Conservation (phyloP, 2,113 vertebrate species). For the Ailurus styani region DNA sequence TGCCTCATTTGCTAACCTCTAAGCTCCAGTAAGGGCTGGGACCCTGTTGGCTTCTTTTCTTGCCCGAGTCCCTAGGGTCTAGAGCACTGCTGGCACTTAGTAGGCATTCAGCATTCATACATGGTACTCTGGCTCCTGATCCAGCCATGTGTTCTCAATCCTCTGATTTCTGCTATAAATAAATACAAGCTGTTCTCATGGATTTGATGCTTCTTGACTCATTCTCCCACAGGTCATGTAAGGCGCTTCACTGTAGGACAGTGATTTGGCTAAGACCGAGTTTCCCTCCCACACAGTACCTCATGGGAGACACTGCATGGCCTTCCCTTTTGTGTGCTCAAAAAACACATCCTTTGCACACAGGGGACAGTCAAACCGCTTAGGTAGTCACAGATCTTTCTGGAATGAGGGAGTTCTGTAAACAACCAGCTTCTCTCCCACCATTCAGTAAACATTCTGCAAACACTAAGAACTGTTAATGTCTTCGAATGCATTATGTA, state of each 20-base stretch:
- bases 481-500: not conserved
- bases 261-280: constrained; percentile 30
- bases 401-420: constrained; percentile 23
- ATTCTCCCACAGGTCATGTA: constrained; percentile 23
- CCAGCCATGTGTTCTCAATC: not conserved
- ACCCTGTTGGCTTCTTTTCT: not conserved
- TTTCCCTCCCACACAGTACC: constrained; percentile 55
- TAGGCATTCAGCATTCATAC: not conserved
- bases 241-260: constrained; percentile 40
- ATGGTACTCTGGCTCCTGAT: not conserved
- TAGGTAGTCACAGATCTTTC: constrained; percentile 51
- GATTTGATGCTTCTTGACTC: constrained; percentile 36
- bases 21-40: not conserved
- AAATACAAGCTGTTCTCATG: constrained; percentile 33
- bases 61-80: not conserved
- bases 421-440: not conserved
- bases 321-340: not conserved
- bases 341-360: constrained; percentile 11
- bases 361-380: not conserved
- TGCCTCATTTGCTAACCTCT: not conserved
- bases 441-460: not conserved
- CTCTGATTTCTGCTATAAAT: not conserved
- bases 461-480: not conserved
- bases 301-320: constrained; percentile 28
- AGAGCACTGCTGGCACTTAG: not conserved